These are phyloP conservation scores for Eutrigla gurnardus DNA, from an alignment of 2,797 vertebrate species.

Conservation along the genomic window DNA sequence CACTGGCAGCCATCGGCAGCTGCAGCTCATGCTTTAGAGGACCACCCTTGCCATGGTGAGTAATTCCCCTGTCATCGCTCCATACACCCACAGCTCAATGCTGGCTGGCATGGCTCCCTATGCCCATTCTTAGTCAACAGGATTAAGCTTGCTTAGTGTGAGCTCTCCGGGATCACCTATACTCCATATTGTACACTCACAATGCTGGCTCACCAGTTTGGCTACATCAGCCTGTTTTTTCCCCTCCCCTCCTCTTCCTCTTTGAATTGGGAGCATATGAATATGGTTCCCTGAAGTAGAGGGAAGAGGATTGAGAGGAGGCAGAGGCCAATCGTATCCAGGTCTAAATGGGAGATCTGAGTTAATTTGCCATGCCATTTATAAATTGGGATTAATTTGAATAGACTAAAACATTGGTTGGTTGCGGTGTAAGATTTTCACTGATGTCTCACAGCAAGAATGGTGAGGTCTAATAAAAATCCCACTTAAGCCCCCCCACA, in stretches of 20 bases:
- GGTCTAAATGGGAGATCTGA: constrained; percentile 70
- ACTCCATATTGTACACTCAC: constrained; percentile 81
- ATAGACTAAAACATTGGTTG: constrained; percentile 64
- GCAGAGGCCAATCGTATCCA: constrained; percentile 62
- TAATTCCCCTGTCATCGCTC: constrained; percentile 79
- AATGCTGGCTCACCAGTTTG: constrained; percentile 81
- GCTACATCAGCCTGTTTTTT: constrained; percentile 66
- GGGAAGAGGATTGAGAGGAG: constrained; percentile 68
- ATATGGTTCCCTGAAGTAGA: constrained; percentile 58
- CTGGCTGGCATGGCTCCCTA: constrained; percentile 82
- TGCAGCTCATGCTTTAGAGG: constrained; percentile 66
- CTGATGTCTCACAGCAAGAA: constrained; percentile 37
- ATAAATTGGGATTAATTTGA: constrained; percentile 67
- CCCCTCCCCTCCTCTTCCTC: constrained; percentile 42
- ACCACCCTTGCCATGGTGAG: constrained; percentile 78
- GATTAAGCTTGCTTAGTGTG: constrained; percentile 86
- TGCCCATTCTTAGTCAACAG: constrained; percentile 87
- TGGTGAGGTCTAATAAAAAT: constrained; percentile 8
- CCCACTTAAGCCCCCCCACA: not conserved
- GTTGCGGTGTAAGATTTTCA: constrained; percentile 53
- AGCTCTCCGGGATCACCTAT: constrained; percentile 85
- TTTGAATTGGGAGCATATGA: constrained; percentile 64
- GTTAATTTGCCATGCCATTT: constrained; percentile 76
- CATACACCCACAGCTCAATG: constrained; percentile 73
- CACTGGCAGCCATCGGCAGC: constrained; percentile 69